phyloP scores from a whole-genome alignment of 2,113 vertebrate genomes.

The Atrichornis clamosus region DNA sequence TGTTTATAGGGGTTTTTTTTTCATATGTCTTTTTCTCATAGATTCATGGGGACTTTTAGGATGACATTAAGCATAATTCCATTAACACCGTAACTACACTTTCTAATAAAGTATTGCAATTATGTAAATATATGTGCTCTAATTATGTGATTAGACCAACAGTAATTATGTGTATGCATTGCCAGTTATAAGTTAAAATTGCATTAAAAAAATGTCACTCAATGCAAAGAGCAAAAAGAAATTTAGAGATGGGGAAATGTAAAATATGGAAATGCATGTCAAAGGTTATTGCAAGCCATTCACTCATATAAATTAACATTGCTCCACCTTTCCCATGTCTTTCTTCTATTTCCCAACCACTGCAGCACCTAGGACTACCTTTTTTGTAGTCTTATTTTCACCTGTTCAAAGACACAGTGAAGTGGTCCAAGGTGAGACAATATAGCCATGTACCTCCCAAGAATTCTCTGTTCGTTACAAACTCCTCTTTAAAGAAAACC shows the following conservation, averaged over 20 bases:
- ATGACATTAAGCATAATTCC: neutral
- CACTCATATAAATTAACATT: neutral
- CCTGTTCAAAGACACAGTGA: neutral
- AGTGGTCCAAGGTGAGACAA: neutral
- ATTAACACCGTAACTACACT: neutral
- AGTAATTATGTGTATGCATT: slow-evolving; percentile 25
- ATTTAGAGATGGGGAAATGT: neutral
- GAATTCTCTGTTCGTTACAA: neutral
- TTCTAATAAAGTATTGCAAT: slow-evolving; percentile 31
- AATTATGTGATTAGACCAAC: slow-evolving; percentile 30
- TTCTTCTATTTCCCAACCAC: neutral
- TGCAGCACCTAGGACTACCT: neutral
- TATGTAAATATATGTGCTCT: slow-evolving; percentile 20
- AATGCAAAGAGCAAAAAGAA: neutral
- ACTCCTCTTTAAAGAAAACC: neutral
- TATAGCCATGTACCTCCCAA: neutral
- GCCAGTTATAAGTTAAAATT: slow-evolving; percentile 11
- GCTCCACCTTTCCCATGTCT: neutral
- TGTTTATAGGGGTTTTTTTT: neutral
- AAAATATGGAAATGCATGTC: neutral
- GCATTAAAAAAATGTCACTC: neutral
- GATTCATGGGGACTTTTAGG: neutral
- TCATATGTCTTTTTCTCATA: neutral
- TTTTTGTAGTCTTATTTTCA: neutral
- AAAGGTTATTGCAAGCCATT: neutral